Base-by-base conservation (phyloP, 2,797 vertebrate species). In the Myotis planiceps region DNA sequence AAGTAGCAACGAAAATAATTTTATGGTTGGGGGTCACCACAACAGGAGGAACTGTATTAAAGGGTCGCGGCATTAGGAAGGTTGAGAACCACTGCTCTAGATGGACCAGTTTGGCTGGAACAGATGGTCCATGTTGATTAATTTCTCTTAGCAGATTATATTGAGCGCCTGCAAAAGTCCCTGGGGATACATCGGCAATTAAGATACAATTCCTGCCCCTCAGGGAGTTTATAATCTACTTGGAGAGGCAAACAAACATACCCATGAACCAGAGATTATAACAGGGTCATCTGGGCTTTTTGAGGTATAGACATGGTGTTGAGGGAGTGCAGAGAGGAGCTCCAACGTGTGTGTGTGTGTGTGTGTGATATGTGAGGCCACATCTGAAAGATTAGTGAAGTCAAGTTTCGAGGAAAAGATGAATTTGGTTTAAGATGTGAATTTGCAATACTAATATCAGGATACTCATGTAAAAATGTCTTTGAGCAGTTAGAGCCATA, bases 111-210 rank as follows among this genome's bases (percentile, higher is more conserved):
- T 74, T 92, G 60, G 39, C 78, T 83, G 79, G 89, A 86, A 58
- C 47, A 21, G 4, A 60, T 75, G 3, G 6, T 55, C 21, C 4
- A 1, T 79, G 34, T 88, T 76, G 47, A 47, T 82, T 83, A 12
- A 60, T 94, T 93, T 85, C 49, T 88, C 34, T 74, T 32, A 82
- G 12, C 42, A 95, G 76, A 58, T 47, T 78, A 74, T 87, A 45
- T 45, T 71, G 83, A 51, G 14, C n/a, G 53, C n/a, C 55, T 90
- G 55, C 32, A 79, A 1, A 66, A 88, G 49, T 72, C 21, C 49
- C 53, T 85, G 85, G 49, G 45, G 45, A 71, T 63, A 58, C 34
- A 45, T 23, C 27, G 58, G 47, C 82, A 72, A 87, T n/a, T 60
- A 16, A 79, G 45, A 39, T 66, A 65, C 9, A 89, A 51, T 55